Conservation (phyloP, 2,888 invertebrate species). For the Pachycephus smyrnensis region DNA sequence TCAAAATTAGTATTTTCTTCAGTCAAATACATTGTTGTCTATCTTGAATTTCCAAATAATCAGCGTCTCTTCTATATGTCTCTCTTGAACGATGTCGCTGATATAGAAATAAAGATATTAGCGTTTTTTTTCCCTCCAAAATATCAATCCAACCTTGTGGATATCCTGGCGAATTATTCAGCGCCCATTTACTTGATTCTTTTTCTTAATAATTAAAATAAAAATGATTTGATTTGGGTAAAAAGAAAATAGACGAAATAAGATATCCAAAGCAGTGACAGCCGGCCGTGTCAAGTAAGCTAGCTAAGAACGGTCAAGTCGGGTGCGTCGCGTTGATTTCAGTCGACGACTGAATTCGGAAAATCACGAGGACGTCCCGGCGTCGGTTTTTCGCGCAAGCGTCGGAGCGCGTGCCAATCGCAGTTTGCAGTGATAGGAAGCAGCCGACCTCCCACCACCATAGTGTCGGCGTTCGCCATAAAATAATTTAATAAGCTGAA, state of each 20-base stretch:
- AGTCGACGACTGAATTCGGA: slow-evolving; percentile 46
- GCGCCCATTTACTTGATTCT: not conserved
- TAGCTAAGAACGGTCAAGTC: not conserved
- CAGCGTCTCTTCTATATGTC: not conserved
- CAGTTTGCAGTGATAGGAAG: slow-evolving; percentile 15
- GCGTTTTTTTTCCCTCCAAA: not conserved
- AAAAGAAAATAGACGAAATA: not conserved
- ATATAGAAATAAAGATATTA: not conserved
- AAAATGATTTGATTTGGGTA: not conserved
- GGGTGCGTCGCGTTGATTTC: slow-evolving; percentile 35
- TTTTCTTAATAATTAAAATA: not conserved
- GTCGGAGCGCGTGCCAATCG: slow-evolving; percentile 31
- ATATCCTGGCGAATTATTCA: not conserved
- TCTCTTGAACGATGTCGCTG: not conserved
- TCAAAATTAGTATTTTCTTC: not conserved
- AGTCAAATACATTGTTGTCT: not conserved
- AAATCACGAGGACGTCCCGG: slow-evolving; percentile 26
- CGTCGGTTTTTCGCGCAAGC: slow-evolving; percentile 42
- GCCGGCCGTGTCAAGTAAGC: not conserved
- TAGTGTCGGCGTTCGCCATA: not conserved
- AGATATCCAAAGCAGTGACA: not conserved
- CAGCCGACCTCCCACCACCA: not conserved
- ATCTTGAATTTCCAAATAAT: not conserved
- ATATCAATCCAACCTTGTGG: not conserved
- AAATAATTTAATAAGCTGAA: not conserved